Conservation (phyloP, 2,888 invertebrate species). For the Mimachlamys varia region DNA sequence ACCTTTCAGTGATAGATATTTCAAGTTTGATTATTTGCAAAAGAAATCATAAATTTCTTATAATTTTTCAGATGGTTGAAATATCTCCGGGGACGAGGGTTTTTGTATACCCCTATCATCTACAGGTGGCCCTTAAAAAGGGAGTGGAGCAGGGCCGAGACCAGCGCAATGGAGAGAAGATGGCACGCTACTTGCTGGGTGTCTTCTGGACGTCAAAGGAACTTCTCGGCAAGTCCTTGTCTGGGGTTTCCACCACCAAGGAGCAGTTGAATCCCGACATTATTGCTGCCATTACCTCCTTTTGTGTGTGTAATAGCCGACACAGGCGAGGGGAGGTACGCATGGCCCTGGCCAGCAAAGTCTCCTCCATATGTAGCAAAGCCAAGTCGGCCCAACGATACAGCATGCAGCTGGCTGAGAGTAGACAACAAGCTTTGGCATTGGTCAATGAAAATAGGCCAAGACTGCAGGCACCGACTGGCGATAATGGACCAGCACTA, state of each 20-base stretch:
- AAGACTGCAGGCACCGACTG: background rate
- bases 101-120: background rate
- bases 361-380: background rate
- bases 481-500: background rate
- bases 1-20: background rate
- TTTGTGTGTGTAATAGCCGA: slow-evolving; percentile 13
- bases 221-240: slow-evolving; percentile 7
- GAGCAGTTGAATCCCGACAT: background rate
- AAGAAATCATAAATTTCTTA: no score
- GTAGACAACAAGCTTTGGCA: background rate
- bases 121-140: background rate
- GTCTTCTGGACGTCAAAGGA: slow-evolving; percentile 1
- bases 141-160: background rate
- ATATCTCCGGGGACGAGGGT: background rate
- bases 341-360: slow-evolving; percentile 19
- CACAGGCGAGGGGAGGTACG: background rate
- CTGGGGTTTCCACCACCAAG: background rate
- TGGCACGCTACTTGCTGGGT: background rate
- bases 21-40: background rate
- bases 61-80: background rate
- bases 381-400: background rate
- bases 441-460: background rate
- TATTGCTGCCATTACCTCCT: background rate
- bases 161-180: background rate
- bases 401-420: background rate